These are phyloP conservation scores for Luperina nickerlii DNA, from an alignment of 2,888 invertebrate species.

Conservation along the genomic window DNA sequence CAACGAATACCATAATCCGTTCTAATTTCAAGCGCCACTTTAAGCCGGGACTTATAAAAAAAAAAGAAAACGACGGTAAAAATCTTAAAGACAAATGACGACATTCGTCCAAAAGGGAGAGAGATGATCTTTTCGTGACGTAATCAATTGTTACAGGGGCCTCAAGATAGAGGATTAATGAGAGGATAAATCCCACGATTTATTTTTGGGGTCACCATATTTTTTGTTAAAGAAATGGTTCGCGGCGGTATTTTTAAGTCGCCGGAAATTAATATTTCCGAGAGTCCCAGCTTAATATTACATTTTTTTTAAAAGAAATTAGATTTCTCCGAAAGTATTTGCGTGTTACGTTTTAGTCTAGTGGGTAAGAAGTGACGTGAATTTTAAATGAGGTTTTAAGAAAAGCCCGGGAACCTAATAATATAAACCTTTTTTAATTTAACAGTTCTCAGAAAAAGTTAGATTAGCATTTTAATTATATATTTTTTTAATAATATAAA, in stretches of 20 bases:
- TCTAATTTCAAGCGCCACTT: slow-evolving; percentile 43
- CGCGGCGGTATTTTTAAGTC: slow-evolving; percentile 68
- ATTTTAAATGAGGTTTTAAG: slow-evolving; percentile 45
- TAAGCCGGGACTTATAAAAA: slow-evolving; percentile 46
- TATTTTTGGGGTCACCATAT: slow-evolving; percentile 64
- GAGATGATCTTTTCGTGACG: slow-evolving; percentile 62
- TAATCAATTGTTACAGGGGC: slow-evolving; percentile 62
- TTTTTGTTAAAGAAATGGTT: slow-evolving; percentile 71
- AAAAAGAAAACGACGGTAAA: slow-evolving; percentile 34
- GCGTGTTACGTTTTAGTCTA: slow-evolving; percentile 51
- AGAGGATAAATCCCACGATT: slow-evolving; percentile 68
- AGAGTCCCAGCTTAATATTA: slow-evolving; percentile 61
- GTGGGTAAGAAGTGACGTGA: slow-evolving; percentile 43
- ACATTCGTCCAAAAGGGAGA: slow-evolving; percentile 49
- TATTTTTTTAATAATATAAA: background rate
- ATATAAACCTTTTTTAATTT: slow-evolving; percentile 25
- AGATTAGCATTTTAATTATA: slow-evolving; percentile 8
- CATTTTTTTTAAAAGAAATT: slow-evolving; percentile 61
- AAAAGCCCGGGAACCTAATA: background rate
- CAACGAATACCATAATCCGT: slow-evolving; percentile 39
- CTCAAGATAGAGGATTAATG: slow-evolving; percentile 69
- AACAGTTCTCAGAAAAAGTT: background rate
- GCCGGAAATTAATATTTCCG: slow-evolving; percentile 76
- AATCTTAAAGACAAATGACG: slow-evolving; percentile 51
- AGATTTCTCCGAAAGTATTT: slow-evolving; percentile 53